Evolutionary conservation across 2,888 invertebrate genomes (phyloP).

Genomic region (Pristionchus mayeri): DNA sequence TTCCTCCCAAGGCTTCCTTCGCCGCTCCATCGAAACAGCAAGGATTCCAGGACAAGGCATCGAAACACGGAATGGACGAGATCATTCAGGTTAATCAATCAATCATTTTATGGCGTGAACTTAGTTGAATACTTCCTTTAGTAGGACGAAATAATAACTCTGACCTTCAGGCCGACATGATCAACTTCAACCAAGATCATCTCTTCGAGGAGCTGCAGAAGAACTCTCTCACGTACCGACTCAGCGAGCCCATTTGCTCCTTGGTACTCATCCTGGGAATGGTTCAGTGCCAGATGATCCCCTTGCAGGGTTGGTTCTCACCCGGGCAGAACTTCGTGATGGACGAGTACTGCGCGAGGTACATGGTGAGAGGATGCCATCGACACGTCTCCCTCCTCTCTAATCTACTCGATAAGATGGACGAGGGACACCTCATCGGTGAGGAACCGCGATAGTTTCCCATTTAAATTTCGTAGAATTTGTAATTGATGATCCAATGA

Average conservation of each 20-base stretch:
- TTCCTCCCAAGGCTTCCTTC: conserved; percentile 83
- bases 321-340: conserved; percentile 98
- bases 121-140: neutral
- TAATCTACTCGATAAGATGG: conserved; percentile 86
- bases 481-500: neutral
- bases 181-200: conserved; percentile 94
- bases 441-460: neutral
- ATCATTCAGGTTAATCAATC: conserved; percentile 82
- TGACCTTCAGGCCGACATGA: conserved; percentile 98
- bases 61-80: conserved; percentile 99
- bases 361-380: conserved; percentile 93
- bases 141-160: too few relatives aligned
- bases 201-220: conserved; percentile 93
- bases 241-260: conserved; percentile 98
- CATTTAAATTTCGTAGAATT: neutral
- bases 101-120: neutral
- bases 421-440: conserved; percentile 90
- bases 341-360: conserved; percentile 96
- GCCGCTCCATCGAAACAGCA: conserved; percentile 72
- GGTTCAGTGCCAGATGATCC: neutral
- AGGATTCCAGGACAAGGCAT: conserved; percentile 85
- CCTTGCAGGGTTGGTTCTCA: conserved; percentile 94
- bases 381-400: conserved; percentile 95
- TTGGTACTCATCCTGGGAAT: conserved; percentile 82
- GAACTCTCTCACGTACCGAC: conserved; percentile 91